Evolutionary conservation across 2,113 vertebrate species (phyloP).

Genomic region (Cyrtonyx montezumae): DNA sequence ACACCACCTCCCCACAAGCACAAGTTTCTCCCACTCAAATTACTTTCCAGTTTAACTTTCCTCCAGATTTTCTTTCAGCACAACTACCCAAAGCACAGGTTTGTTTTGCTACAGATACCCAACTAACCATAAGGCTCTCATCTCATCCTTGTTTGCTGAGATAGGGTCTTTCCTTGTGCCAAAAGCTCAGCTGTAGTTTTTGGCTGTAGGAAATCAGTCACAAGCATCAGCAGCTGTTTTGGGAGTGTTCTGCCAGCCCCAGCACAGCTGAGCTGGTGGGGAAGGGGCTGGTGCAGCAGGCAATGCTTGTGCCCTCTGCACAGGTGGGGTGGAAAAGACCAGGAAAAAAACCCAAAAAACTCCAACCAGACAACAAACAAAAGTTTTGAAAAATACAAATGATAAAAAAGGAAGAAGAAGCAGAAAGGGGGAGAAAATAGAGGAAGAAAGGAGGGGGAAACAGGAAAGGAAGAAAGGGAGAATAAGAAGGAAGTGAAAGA

Average conservation of each 20-base stretch:
- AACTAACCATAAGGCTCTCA: not conserved
- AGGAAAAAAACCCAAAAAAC: not conserved
- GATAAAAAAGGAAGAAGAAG: not conserved
- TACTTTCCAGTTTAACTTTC: accelerated
- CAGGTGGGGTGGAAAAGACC: not conserved
- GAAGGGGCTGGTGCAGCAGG: not conserved
- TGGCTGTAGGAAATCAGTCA: not conserved
- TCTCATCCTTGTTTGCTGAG: not conserved
- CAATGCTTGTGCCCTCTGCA: not conserved
- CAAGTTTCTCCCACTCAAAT: not conserved
- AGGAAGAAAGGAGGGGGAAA: not conserved
- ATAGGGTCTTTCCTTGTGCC: not conserved
- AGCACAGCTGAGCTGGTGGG: not conserved
- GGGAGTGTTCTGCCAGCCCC: not conserved
- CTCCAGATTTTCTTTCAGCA: not conserved
- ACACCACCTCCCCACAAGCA: not conserved
- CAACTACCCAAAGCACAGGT: accelerated
- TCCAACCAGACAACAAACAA: not conserved
- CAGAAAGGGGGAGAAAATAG: too few relatives aligned
- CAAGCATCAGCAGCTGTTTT: not conserved
- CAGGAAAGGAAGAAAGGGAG: not conserved
- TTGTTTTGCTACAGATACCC: not conserved
- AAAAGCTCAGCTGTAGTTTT: not conserved
- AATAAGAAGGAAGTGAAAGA: not conserved
- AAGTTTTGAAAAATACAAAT: not conserved